These are phyloP conservation scores for Eugnorisma glareosa DNA, from an alignment of 2,888 invertebrate species.

Conservation along the genomic window DNA sequence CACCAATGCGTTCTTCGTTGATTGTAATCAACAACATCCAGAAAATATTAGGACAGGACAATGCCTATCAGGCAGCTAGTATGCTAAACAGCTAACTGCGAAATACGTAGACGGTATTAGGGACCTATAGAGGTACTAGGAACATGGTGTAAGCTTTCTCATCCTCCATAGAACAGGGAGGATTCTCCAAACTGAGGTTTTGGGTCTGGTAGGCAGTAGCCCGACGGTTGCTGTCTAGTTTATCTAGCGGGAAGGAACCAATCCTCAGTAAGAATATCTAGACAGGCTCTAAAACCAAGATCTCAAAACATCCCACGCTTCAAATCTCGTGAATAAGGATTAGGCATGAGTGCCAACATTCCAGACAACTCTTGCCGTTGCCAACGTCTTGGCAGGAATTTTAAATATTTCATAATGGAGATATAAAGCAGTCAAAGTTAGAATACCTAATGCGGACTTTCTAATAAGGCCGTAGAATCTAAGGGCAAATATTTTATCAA, in stretches of 20 bases:
- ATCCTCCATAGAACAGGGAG: background rate
- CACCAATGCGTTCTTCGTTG: too few relatives aligned
- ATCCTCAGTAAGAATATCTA: background rate
- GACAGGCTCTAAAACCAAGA: background rate
- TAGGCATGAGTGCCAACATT: conserved; percentile 39
- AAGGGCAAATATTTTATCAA: background rate
- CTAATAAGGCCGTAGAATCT: background rate
- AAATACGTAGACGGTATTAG: background rate
- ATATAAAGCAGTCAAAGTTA: background rate
- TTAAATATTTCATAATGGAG: conserved; percentile 9
- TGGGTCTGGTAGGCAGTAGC: background rate
- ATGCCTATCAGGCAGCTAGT: background rate
- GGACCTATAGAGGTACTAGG: background rate
- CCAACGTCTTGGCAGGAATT: conserved; percentile 22
- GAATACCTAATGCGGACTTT: background rate
- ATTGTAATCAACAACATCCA: background rate
- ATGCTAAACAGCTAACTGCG: background rate
- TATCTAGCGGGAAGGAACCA: background rate
- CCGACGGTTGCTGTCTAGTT: background rate
- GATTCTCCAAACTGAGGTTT: background rate
- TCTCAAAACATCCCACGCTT: conserved; percentile 1
- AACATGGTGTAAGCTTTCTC: background rate
- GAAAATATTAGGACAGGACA: background rate
- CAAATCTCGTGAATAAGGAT: conserved; percentile 2
- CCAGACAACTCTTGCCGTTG: conserved; percentile 5